A percentile compares a stretch with the other conserved stretches of the same genome.
phyloP scores from a whole-genome alignment of 2,888 invertebrate genomes.

The Dynastes maya region DNA sequence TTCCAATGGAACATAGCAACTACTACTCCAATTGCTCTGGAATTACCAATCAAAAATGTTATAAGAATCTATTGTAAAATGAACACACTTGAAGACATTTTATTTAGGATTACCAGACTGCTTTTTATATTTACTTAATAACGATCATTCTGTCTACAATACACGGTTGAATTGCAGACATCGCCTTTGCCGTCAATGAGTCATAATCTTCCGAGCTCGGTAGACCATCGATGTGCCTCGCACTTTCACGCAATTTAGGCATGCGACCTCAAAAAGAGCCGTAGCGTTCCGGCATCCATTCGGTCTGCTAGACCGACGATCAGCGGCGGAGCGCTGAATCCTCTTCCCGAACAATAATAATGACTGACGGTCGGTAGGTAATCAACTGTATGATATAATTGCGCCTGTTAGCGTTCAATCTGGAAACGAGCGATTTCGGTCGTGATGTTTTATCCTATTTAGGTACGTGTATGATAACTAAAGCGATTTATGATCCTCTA shows the following conservation, averaged over 20 bases:
- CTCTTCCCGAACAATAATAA: neutral
- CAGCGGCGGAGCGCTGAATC: neutral
- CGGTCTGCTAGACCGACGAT: neutral
- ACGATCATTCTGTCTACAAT: neutral
- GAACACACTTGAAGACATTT: too few species aligned
- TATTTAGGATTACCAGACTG: too few species aligned
- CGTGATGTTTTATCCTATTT: slow-evolving; percentile 19
- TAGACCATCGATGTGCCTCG: slow-evolving; percentile 28
- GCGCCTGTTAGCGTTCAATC: neutral
- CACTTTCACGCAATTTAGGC: slow-evolving; percentile 45
- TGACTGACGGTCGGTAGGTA: slow-evolving; percentile 13
- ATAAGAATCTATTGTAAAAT: too few species aligned
- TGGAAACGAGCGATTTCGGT: neutral
- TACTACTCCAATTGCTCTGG: too few species aligned
- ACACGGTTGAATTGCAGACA: slow-evolving; percentile 32
- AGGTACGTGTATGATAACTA: neutral
- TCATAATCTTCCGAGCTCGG: slow-evolving; percentile 27
- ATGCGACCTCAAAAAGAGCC: slow-evolving; percentile 38
- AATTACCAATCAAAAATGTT: too few species aligned
- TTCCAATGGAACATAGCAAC: too few species aligned
- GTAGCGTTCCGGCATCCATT: neutral
- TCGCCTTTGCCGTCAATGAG: slow-evolving; percentile 30
- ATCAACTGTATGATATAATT: slow-evolving; percentile 30
- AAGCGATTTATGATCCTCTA: slow-evolving; percentile 24
- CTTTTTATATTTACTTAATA: neutral